These are phyloP conservation scores for Drosophila subobscura DNA, from an alignment of 1,140 invertebrate species.

Conservation along the genomic window DNA sequence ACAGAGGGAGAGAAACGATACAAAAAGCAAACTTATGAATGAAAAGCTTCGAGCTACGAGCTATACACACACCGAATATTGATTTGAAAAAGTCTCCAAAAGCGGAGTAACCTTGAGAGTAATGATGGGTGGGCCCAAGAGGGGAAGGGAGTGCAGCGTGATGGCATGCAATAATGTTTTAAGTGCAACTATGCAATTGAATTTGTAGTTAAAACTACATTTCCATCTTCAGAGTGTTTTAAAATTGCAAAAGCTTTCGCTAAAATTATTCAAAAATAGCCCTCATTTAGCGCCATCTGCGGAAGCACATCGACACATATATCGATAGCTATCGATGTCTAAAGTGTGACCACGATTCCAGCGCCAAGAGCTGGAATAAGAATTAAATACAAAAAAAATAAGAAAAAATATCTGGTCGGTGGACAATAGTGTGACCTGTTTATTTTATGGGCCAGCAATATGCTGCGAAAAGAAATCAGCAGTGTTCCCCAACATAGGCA, in stretches of 20 bases:
- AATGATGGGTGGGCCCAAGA: slow-evolving; percentile 38
- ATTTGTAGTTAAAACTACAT: slow-evolving; percentile 18
- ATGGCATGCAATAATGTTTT: slow-evolving; percentile 1
- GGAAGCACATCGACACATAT: not conserved
- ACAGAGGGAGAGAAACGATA: not conserved
- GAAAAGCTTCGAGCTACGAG: slow-evolving; percentile 62
- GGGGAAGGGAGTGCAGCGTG: slow-evolving; percentile 4
- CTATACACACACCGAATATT: slow-evolving; percentile 54
- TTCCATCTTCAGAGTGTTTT: too few species aligned
- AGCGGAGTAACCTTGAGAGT: slow-evolving; percentile 66
- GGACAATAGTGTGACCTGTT: too few species aligned
- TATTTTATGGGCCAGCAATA: too few species aligned
- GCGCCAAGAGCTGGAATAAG: slow-evolving; percentile 12
- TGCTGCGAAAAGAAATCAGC: slow-evolving; percentile 12
- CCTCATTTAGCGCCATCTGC: not conserved
- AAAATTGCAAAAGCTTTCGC: too few species aligned
- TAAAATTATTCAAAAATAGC: too few species aligned
- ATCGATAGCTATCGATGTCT: too few species aligned
- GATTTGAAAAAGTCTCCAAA: slow-evolving; percentile 48
- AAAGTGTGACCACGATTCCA: not conserved
- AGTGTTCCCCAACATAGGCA: too few species aligned
- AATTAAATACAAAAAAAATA: slow-evolving; percentile 24
- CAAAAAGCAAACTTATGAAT: slow-evolving; percentile 66
- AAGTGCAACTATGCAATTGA: not conserved
- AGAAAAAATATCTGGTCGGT: slow-evolving; percentile 11